A percentile compares a stretch with the other conserved stretches of the same genome.
These are phyloP conservation scores for Dascyllus trimaculatus DNA, from an alignment of 2,113 vertebrate species.

Conservation along the genomic window DNA sequence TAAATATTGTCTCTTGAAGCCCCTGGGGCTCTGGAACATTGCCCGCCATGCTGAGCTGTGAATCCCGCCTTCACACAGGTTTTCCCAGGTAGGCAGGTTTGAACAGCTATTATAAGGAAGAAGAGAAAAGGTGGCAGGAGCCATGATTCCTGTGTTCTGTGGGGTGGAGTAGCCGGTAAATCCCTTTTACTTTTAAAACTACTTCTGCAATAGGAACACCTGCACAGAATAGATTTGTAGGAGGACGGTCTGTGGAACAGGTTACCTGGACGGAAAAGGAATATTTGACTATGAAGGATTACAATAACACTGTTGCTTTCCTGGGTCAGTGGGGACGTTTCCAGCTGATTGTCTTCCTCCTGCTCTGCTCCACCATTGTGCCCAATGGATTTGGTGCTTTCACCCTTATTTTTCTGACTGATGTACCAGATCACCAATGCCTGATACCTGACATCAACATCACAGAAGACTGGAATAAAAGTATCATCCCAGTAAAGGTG, in stretches of 20 bases:
- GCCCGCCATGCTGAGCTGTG: no score
- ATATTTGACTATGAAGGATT: constrained; percentile 71
- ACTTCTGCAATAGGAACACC: no score
- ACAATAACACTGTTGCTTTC: constrained; percentile 79
- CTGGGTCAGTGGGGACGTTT: constrained; percentile 83
- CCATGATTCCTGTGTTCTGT: no score
- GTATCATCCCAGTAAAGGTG: constrained; percentile 66
- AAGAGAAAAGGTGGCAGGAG: no score
- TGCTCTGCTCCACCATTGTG: constrained; percentile 66
- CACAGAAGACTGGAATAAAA: constrained; percentile 63
- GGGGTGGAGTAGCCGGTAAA: no score
- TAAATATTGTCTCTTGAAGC: no score
- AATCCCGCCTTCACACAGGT: no score
- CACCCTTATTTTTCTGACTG: constrained; percentile 69
- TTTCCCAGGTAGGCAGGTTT: background rate
- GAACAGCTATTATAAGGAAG: no score
- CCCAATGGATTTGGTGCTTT: constrained; percentile 72
- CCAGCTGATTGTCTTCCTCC: constrained; percentile 80
- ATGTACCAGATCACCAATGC: constrained; percentile 71
- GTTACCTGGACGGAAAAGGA: background rate
- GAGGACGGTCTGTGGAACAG: background rate
- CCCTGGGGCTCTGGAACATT: no score
- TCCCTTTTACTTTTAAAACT: no score
- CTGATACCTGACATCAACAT: constrained; percentile 68
- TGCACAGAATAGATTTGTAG: background rate